These are phyloP conservation scores for Poecilus cupreus DNA, from an alignment of 2,888 invertebrate genomes.

Conservation along the genomic window DNA sequence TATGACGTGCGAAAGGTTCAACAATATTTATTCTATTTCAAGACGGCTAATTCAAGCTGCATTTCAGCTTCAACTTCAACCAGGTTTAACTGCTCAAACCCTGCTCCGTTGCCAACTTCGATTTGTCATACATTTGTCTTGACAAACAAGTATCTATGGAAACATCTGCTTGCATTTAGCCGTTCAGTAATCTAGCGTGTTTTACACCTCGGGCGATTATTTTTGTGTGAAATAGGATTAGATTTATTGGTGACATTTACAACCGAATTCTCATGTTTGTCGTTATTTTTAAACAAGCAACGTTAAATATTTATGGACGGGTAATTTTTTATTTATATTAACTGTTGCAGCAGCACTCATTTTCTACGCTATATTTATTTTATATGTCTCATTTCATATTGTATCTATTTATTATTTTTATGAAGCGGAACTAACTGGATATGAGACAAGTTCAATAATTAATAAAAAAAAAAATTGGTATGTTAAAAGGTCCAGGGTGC, in stretches of 20 bases:
- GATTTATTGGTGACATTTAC: slow-evolving; percentile 34
- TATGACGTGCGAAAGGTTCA: neutral
- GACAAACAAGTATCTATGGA: slow-evolving; percentile 36
- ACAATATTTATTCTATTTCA: slow-evolving; percentile 19
- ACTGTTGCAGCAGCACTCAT: neutral
- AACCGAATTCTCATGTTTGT: slow-evolving; percentile 1
- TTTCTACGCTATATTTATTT: slow-evolving; percentile 1
- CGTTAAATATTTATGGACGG: neutral
- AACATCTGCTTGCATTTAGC: slow-evolving; percentile 21
- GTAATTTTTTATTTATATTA: slow-evolving; percentile 23
- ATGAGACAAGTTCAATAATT: no score
- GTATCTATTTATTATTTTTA: neutral
- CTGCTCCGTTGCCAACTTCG: slow-evolving; percentile 26
- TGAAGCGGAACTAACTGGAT: no score
- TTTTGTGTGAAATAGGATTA: slow-evolving; percentile 30
- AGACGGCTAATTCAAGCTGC: slow-evolving; percentile 22
- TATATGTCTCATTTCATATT: neutral
- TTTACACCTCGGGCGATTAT: slow-evolving; percentile 43
- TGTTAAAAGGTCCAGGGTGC: no score
- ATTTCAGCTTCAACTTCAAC: no score
- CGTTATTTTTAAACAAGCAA: slow-evolving; percentile 13
- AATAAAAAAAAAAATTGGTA: no score
- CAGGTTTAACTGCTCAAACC: slow-evolving; percentile 4
- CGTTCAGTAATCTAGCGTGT: slow-evolving; percentile 25
- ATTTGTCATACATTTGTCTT: slow-evolving; percentile 44